Percentiles rank a stretch among this genome's conserved stretches.
Evolutionary conservation across 2,113 vertebrate species (phyloP).

Genomic region (Panthera tigris): DNA sequence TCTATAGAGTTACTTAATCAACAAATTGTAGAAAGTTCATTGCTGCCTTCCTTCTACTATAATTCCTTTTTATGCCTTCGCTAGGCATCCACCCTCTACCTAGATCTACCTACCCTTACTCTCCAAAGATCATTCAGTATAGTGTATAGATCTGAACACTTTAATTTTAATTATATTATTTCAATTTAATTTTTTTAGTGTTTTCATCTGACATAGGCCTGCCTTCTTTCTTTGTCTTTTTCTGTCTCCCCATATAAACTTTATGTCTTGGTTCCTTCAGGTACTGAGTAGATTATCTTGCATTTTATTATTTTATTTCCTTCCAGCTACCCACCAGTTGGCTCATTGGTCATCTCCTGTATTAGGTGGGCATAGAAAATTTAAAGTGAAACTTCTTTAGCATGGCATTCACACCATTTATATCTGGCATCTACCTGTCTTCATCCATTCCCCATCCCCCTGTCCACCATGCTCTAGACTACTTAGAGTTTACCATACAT

Average conservation of each 20-base stretch:
- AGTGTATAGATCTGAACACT: background rate
- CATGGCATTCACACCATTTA: background rate
- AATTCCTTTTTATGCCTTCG: background rate
- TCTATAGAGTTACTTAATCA: background rate
- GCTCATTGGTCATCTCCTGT: background rate
- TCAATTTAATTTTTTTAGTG: background rate
- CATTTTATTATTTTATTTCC: background rate
- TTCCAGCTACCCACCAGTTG: background rate
- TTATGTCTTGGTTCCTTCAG: background rate
- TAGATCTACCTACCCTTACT: background rate
- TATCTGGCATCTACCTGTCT: background rate
- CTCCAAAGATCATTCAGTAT: background rate
- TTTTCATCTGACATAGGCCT: background rate
- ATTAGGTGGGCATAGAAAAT: background rate
- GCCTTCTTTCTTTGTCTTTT: background rate
- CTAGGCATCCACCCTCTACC: background rate
- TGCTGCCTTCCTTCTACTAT: background rate
- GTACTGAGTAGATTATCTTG: background rate
- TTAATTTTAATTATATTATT: slow-evolving; percentile 3
- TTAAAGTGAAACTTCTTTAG: background rate
- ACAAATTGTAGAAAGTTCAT: background rate
- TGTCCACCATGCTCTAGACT: background rate
- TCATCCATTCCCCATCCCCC: background rate
- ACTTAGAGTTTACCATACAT: background rate
- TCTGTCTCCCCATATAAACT: background rate